phyloP scores from a whole-genome alignment of 2,797 vertebrate species.

The Danio kyathit region DNA sequence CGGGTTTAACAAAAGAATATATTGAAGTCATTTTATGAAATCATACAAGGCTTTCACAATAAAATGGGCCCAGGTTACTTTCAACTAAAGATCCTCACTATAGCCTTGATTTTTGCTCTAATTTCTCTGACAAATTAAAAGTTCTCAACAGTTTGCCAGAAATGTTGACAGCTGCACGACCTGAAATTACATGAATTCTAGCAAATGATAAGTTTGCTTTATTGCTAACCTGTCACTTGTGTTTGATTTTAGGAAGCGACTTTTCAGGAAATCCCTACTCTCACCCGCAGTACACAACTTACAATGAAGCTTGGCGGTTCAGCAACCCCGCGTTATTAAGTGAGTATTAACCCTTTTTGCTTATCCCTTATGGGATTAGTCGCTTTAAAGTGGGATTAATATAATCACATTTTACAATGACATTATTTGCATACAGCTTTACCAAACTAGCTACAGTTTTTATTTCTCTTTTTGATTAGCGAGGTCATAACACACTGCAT shows the following conservation, averaged over 20 bases:
- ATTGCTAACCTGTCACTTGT: slow-evolving; percentile 40
- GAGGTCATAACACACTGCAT: slow-evolving; percentile 30
- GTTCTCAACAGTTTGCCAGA: background rate
- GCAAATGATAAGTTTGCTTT: background rate
- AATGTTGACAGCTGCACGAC: background rate
- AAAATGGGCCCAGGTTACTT: background rate
- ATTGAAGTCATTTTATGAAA: background rate
- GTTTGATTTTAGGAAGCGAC: slow-evolving; percentile 87
- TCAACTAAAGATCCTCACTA: background rate
- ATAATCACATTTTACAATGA: slow-evolving; percentile 54
- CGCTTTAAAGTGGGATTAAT: slow-evolving; percentile 45
- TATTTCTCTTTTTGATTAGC: slow-evolving; percentile 43
- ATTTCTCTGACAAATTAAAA: background rate
- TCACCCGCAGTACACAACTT: slow-evolving; percentile 98
- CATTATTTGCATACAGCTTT: slow-evolving; percentile 52
- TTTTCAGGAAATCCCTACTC: slow-evolving; percentile 99
- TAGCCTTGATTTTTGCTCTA: background rate
- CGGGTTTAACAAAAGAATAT: background rate
- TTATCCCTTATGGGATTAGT: slow-evolving; percentile 42
- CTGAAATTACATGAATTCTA: too few species aligned
- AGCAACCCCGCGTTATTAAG: slow-evolving; percentile 99
- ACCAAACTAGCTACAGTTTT: slow-evolving; percentile 38
- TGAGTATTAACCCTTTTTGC: slow-evolving; percentile 80
- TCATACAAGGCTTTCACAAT: background rate
- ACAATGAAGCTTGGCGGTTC: slow-evolving; percentile 99